phyloP scores from a whole-genome alignment of 1,140 invertebrate genomes.

The Cyclina sinensis region DNA sequence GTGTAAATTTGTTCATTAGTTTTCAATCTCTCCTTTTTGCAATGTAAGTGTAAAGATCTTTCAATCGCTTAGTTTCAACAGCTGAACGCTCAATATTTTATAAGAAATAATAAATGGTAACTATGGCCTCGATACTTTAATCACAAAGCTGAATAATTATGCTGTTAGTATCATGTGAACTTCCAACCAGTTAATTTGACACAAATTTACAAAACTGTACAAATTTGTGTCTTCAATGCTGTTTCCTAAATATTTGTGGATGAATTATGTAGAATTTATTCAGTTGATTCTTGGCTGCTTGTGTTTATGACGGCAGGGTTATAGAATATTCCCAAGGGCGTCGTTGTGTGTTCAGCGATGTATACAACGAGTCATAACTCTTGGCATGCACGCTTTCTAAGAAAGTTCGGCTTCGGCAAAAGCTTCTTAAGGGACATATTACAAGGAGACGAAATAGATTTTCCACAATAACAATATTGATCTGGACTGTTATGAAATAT shows the following conservation, averaged over 20 bases:
- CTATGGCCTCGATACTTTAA: too few species aligned
- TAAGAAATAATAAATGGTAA: too few species aligned
- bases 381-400: background rate
- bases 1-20: too few species aligned
- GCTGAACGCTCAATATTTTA: too few species aligned
- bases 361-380: constrained; percentile 22
- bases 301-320: background rate
- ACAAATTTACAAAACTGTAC: too few species aligned
- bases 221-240: background rate
- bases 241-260: background rate
- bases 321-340: background rate
- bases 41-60: too few species aligned
- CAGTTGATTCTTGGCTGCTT: background rate
- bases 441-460: constrained; percentile 27
- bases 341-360: constrained; percentile 10
- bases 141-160: too few species aligned
- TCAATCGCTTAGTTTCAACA: too few species aligned
- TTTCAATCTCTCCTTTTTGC: too few species aligned
- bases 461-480: constrained; percentile 22
- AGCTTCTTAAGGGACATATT: constrained; percentile 13
- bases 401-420: background rate
- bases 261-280: background rate
- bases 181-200: too few species aligned
- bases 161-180: too few species aligned
- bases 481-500: constrained; percentile 36